Base-by-base conservation (phyloP, 1,140 invertebrate genomes). In the Cyrtorhinus lividipennis region DNA sequence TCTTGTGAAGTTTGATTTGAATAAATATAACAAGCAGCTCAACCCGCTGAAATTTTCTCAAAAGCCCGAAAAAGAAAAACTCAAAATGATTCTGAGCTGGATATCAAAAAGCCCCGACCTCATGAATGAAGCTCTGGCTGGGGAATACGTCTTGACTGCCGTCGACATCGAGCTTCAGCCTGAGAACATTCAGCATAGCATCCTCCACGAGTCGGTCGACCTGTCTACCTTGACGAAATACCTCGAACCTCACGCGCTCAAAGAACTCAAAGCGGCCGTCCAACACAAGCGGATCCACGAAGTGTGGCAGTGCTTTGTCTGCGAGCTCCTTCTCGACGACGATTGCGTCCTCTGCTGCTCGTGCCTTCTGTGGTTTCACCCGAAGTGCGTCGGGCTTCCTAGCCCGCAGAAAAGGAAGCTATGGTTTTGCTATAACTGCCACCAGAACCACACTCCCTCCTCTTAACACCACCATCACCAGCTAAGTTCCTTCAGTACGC, bases 311-410 rank as follows among this genome's bases (percentile, higher is more conserved):
- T 59, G 58, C 26, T 59, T 59, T 22, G 22, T 59, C 10, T 59
- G 58, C 27, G 58, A 59, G 58, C 24, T 30, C 18, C 58, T 27
- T 25, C 22, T 59, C 2, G 58, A 59, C n/a, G 58, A 59, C 25
- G 27, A 59, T 22, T 59, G 58, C 58, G 58, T 59, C 58, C 26
- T 59, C 1, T 59, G 58, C 26, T 25, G 24, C 26, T 59, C 58
- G 25, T 59, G 58, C 26, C 58, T 59, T 24, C 58, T 59, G 15
- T 59, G 58, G 58, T 59, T 59, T n/a, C 58, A 59, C 26, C 58
- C 58, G 1, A 59, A 59, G 38, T 59, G 58, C 58, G 58, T 59
- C 58, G 58, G 58, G 10, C 15, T 59, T 26, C 15, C 58, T 12
- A 59, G 27, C 25, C 58, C 58, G 27, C 58, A 59, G 24, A 59